These are phyloP conservation scores for Sinosuthora webbiana DNA, from an alignment of 2,113 vertebrate species.

Conservation along the genomic window DNA sequence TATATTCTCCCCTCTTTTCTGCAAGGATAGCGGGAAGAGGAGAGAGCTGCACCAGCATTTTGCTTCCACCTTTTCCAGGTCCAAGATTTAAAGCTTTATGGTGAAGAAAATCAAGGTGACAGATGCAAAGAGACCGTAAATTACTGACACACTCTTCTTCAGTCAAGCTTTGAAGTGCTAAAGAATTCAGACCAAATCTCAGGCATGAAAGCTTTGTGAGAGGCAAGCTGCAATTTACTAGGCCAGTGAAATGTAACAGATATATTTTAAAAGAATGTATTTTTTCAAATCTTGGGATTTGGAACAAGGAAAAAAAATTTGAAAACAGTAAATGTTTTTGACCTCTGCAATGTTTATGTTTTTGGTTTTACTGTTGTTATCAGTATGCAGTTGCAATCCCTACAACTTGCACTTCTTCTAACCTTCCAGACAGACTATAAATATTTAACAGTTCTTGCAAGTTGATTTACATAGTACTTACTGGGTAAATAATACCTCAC, in stretches of 20 bases:
- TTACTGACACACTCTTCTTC: slow-evolving; percentile 59
- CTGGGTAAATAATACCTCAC: slow-evolving; percentile 43
- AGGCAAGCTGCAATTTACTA: slow-evolving; percentile 30
- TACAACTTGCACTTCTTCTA: slow-evolving; percentile 37
- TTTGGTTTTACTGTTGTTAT: slow-evolving; percentile 17
- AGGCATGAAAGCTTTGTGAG: slow-evolving; percentile 47
- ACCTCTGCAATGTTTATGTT: neutral
- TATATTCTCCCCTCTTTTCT: neutral
- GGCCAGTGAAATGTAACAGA: slow-evolving; percentile 2
- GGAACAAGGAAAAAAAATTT: neutral
- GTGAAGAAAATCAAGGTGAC: slow-evolving; percentile 60
- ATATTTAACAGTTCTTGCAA: slow-evolving; percentile 57
- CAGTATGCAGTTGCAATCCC: neutral
- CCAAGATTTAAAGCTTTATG: slow-evolving; percentile 55
- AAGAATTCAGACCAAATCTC: slow-evolving; percentile 61
- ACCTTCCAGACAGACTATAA: slow-evolving; percentile 56
- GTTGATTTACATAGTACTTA: slow-evolving; percentile 59
- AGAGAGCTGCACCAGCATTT: slow-evolving; percentile 1
- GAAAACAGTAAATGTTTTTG: neutral
- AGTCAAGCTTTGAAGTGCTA: slow-evolving; percentile 65
- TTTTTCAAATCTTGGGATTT: neutral
- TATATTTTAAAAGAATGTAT: neutral
- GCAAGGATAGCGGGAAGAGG: neutral
- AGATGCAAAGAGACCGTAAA: slow-evolving; percentile 56
- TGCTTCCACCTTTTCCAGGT: slow-evolving; percentile 23